Conservation (phyloP, 2,113 vertebrate species). For the Cyanoderma ruficeps region DNA sequence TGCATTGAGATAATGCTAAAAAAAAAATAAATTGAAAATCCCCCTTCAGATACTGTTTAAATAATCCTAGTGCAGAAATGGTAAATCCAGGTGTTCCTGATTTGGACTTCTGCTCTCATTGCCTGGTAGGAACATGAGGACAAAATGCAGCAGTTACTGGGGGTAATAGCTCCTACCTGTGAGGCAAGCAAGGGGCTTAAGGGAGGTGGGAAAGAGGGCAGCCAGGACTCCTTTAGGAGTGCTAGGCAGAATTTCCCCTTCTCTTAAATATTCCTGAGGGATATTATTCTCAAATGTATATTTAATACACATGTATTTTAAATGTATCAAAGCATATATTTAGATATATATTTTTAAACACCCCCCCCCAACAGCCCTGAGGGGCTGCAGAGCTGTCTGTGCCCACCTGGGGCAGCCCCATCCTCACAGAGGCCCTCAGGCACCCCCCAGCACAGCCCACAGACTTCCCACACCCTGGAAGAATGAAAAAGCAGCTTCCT, state of each 20-base stretch:
- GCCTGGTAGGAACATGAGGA: fast-evolving
- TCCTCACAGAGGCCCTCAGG: neutral
- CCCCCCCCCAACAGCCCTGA: fast-evolving
- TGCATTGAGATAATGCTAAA: neutral
- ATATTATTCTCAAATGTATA: neutral
- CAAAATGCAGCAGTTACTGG: fast-evolving
- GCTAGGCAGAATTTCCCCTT: fast-evolving
- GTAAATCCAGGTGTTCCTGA: fast-evolving
- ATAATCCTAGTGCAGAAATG: neutral
- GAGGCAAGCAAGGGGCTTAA: too few relatives aligned
- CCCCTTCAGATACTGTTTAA: neutral
- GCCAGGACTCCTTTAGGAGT: fast-evolving
- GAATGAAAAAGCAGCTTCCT: neutral
- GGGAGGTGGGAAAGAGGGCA: neutral
- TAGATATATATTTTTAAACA: fast-evolving
- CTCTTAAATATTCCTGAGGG: too few relatives aligned
- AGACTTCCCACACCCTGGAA: fast-evolving
- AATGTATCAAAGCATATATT: neutral
- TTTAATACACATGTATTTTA: too few relatives aligned
- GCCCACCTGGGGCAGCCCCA: neutral
- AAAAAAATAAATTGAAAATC: neutral
- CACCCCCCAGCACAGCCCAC: fast-evolving
- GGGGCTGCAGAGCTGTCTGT: neutral
- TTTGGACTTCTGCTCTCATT: neutral
- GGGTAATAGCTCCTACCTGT: neutral